Evolutionary conservation across 2,113 vertebrate species (phyloP), one percentile per base, ranked within the genome.

Genomic region (Ochotona princeps): DNA sequence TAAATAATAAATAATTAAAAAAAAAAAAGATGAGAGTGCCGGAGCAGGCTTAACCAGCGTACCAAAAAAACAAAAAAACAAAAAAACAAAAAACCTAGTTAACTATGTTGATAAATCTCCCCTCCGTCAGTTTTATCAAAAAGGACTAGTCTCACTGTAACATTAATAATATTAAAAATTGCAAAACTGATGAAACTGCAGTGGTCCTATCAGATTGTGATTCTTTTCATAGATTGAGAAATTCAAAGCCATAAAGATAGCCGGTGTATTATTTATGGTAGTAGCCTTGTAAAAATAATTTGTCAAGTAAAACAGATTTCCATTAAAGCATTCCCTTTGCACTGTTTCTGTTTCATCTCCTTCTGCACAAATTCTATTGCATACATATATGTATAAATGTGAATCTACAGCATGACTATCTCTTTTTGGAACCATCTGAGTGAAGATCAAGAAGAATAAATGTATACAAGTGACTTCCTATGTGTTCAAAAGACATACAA

Each of bases 361-460:
- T 80, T 69, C 61, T 11, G 8, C 25, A 65, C 13, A 92, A 28
- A 92, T 35, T 81, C 20, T 78, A 18, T 47, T 75, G 17, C 49
- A 75, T 7, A 75, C 17, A 61, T 11, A 74, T 2, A 8, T 35
- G 18, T 13, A 51, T 10, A 0, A 25, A 63, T 32, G 63, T 14
- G 78, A 87, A 75, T n/a, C 7, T 15, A 87, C 5, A 80, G 12
- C 25, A 7, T 61, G 18, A 76, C 20, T 11, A 0, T 21, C 17
- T 0, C 25, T 66, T 93, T 51, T 75, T 18, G 26, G 11, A 80
- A 80, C 13, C 7, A 63, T 70, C 66, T 82, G n/a, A 2, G 3
- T 86, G 25, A 74, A 83, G 7, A 73, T 92, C 17, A 72, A 94
- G 83, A 60, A 9, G 75, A 20, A 87, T 10, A 78, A 81, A 70